Evolutionary conservation across 2,113 vertebrate genomes (phyloP).

Genomic region (Polypterus bichir): DNA sequence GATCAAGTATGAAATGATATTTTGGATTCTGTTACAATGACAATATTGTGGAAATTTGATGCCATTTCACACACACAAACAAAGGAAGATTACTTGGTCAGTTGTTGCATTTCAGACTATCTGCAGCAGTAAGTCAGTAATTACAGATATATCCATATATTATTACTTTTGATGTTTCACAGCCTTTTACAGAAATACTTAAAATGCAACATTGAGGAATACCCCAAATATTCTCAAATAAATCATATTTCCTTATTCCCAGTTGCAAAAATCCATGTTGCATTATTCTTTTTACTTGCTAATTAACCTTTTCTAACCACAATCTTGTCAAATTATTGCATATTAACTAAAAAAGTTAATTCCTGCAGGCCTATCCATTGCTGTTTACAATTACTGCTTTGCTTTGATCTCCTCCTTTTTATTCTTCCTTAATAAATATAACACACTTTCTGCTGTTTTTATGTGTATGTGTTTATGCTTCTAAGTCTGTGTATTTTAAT

Average conservation of each 20-base stretch:
- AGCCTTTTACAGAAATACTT: constrained; percentile 27
- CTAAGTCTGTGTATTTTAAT: too few species aligned
- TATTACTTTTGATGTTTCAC: constrained; percentile 20
- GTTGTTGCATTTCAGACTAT: too few species aligned
- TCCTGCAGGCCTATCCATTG: constrained; percentile 36
- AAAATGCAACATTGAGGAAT: constrained; percentile 15
- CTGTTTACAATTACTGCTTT: constrained; percentile 37
- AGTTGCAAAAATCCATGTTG: neutral
- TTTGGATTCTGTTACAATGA: too few species aligned
- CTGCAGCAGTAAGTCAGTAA: too few species aligned
- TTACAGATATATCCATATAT: too few species aligned
- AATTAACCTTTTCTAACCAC: constrained; percentile 1
- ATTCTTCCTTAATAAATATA: neutral
- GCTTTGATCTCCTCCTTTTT: constrained; percentile 18
- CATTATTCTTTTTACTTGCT: neutral
- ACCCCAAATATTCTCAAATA: neutral
- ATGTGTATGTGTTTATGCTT: too few species aligned
- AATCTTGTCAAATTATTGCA: constrained; percentile 9
- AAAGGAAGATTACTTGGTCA: too few species aligned
- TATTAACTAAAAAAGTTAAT: constrained; percentile 5
- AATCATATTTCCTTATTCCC: neutral
- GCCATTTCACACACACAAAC: too few species aligned
- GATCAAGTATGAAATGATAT: too few species aligned
- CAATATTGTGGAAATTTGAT: too few species aligned
- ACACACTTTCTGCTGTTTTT: too few species aligned